Evolutionary conservation across 1,140 invertebrate species (phyloP).

Genomic region (Arion vulgaris): DNA sequence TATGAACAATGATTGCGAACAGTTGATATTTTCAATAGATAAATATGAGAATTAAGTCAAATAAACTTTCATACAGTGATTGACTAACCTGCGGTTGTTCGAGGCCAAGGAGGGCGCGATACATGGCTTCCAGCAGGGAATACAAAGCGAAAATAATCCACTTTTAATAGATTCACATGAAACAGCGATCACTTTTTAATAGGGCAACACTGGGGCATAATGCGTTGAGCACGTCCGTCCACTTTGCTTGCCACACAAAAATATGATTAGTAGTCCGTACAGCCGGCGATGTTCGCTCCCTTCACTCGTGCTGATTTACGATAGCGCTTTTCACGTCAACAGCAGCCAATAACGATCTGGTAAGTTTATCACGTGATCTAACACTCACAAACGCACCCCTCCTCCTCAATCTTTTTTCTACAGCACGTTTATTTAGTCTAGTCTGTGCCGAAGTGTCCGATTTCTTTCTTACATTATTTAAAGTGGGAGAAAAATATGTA

Average conservation of each 20-base stretch:
- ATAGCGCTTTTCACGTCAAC: background rate
- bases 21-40: no score
- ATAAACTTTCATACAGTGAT: background rate
- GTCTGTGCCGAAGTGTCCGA: no score
- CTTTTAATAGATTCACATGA: background rate
- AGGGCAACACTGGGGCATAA: background rate
- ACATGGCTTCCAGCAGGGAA: background rate
- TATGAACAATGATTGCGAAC: no score
- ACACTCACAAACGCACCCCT: no score
- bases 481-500: no score
- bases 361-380: conserved; percentile 11
- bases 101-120: background rate
- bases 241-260: conserved; percentile 4
- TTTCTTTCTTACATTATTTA: no score
- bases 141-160: conserved; percentile 13
- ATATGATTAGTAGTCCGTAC: background rate
- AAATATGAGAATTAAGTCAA: background rate
- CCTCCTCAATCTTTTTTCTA: no score
- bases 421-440: no score
- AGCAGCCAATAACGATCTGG: conserved; percentile 15
- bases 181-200: background rate
- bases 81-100: conserved; percentile 13
- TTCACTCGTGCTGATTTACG: background rate
- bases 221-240: background rate
- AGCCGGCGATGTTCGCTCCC: background rate